Conservation (phyloP, 35 echinoderm and acorn worm species). For the Heliocidaris tuberculata region DNA sequence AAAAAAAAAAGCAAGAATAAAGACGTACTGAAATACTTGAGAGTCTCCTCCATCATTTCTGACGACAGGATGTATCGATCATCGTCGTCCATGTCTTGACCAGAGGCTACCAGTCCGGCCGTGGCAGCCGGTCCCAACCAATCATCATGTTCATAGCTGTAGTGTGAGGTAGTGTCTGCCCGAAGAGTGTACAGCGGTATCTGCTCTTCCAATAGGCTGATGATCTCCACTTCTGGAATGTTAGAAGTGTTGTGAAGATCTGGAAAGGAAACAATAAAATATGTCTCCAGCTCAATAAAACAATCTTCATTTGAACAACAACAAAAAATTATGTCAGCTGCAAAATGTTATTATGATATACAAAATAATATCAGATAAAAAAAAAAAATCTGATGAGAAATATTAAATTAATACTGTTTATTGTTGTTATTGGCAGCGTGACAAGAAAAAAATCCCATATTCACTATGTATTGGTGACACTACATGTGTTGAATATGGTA, state of each 20-base stretch:
- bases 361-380: no score
- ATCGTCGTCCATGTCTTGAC: conserved; percentile 55
- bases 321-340: no score
- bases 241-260: conserved; percentile 93
- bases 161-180: conserved; percentile 87
- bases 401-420: no score
- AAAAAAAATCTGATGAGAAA: no score
- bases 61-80: conserved; percentile 74
- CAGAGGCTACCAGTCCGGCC: background rate
- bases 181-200: conserved; percentile 91
- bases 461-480: no score
- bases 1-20: background rate
- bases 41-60: conserved; percentile 80
- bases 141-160: conserved; percentile 78
- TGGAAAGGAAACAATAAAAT: conserved; percentile 1
- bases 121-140: conserved; percentile 65
- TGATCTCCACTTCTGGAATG: conserved; percentile 96
- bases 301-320: background rate
- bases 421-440: no score
- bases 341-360: no score
- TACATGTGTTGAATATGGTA: no score
- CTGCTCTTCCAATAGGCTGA: conserved; percentile 94
- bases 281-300: background rate
- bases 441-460: no score
- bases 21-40: conserved; percentile 97